Base-by-base conservation (phyloP, 2,888 invertebrate genomes). In the Rambutsinella grinnellia region DNA sequence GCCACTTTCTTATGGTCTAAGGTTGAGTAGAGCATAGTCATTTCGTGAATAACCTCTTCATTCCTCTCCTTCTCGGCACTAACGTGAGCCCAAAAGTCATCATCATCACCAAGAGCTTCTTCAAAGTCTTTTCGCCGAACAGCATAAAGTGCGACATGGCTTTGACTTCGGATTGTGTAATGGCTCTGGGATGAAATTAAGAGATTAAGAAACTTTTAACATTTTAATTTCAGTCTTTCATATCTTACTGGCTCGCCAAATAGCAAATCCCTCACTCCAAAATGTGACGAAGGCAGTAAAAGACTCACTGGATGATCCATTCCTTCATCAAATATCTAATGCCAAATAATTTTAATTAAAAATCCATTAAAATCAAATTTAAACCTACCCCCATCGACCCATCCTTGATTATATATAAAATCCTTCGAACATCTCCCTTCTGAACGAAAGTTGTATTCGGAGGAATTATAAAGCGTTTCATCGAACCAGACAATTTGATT, bases 351-450 rank as follows among this genome's bases (percentile, higher is more conserved):
- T 2, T 28, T 26, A 24, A 17, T 26, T 13, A 24, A 27, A 46
- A 44, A 6, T 19, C 44, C n/a, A 15, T 5, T 15, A 13, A 2
- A 51, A 27, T 49, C 2, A 21, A 28, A 51, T 28, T 17, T 46
- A 8, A 46, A 26, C 27, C 56, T 56, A 82, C 80, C 54, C 77
- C 83, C 5, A 83, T 74, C 8, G 83, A 82, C 15, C 83, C 83
- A 49, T 63, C 28, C 61, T 74, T 80, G 17, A 83, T 76, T 0
- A 83, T 21, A 36, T 83, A 83, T 65, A 83, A 74, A 19, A 79
- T 72, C 49, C 83, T 51, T 28, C 83, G 62, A 19, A 83, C 82
- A 61, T 83, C 83, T 46, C 83, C 83, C 21, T 61, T 76, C 3
- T 65, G 74, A 27, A 81, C 23, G 53, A 82, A 81, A 3, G 65